Base-by-base conservation (phyloP, 1,140 invertebrate genomes). In the Drosophila bipectinata region DNA sequence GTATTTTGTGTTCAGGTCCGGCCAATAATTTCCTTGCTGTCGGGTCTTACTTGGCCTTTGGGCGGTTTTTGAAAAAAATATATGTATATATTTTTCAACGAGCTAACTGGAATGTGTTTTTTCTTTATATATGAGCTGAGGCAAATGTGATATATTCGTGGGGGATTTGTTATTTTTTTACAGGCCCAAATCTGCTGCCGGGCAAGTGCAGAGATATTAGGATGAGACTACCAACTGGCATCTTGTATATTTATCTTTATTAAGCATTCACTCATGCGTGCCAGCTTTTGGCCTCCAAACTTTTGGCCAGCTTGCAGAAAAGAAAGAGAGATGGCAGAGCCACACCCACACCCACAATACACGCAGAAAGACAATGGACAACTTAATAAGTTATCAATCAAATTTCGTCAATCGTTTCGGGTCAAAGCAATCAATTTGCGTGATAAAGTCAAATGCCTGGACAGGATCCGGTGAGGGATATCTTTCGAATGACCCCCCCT, bases 351-450 rank as follows among this genome's bases (percentile, higher is more conserved):
- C 74, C 49, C 66, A 47, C 28, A 30, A 3, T 14, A 30, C 60
- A 63, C 21, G 12, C 72, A 67, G 10, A n/a, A 55, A 64, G 56
- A 68, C 60, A 75, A 55, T 76, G 54, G 54, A 24, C 74, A 77
- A 87, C 79, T 84, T 87, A 87, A 85, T 88, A 85, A 85, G 82
- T 82, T 88, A 85, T 85, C 82, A 85, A 85, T 85, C 82, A 85
- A 85, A 88, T 88, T 82, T 85, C 54, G 72, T 77, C 74, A 77
- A 77, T 76, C 72, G 72, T 82, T 81, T 76, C 79, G 78, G 79
- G 78, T 87, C 72, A 69, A 88, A 82, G 82, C 74, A 82, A 85
- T 85, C 82, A 85, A 85, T 88, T 85, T 88, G 78, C 80, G 83
- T 71, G 83, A 85, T 85, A 87, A 85, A 85, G 71, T 88, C 82